Evolutionary conservation across 1,140 invertebrate genomes (phyloP), one percentile per base, ranked within the genome.

Genomic region (Gryon sp.): DNA sequence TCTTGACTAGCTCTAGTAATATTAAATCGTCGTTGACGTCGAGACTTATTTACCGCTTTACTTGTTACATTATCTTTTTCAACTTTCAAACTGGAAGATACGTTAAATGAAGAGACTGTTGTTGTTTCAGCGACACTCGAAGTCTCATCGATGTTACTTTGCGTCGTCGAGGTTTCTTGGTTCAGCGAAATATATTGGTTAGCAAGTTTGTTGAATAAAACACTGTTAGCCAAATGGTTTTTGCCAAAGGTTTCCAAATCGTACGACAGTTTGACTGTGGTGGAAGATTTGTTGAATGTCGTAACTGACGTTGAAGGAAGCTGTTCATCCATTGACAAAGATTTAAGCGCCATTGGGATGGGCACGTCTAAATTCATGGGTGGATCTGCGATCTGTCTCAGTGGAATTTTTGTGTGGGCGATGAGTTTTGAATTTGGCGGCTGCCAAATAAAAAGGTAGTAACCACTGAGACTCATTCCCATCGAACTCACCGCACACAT

Each of bases 371-470:
- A 5, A 34, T 41, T 11, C 19, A 43, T 7, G 1, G 34, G 59
- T 7, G 38, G n/a, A 0, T 66, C 53, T 2, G 66, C 52, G 4
- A 55, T n/a, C 1, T 53, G 65, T 60, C 46, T 52, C 4, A 65
- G 11, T 0, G 65, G 50, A 19, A 40, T 53, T 20, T 43, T 63
- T 6, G 24, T 32, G 36, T 69, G 73, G 2, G 48, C 15, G 5
- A 87, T 73, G 0, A 84, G 55, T 5, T 79, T 66, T 0, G 86
- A 81, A 52, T 89, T 86, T 1, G 90, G 90, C 0, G 95, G 94
- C 78, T 95, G 91, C 95, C 95, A 97, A 14, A 96, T 89, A 79
- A 95, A 94, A 48, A 95, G 90, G 83, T 97, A 97, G 86, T 96
- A 97, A 2, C 94, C 90, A 8, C 94, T 95, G 7, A 96, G 86